Evolutionary conservation across 1,140 invertebrate species (phyloP), one percentile per base, ranked within the genome.

Genomic region (Teleogryllus occipitalis): DNA sequence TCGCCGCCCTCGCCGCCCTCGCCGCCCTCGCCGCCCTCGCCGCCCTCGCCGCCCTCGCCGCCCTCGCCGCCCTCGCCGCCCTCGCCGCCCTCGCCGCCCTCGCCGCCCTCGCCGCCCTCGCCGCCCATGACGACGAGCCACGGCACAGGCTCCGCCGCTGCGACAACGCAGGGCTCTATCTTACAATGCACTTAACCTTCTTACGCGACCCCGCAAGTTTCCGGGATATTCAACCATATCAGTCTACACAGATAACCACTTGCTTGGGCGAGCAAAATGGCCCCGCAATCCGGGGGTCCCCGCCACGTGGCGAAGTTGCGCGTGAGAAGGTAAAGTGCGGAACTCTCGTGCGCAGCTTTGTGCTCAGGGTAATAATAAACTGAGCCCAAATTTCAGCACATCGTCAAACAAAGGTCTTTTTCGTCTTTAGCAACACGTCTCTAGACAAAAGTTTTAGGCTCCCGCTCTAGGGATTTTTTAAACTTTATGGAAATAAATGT

Each of bases 171-270:
- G 27, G 27, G 27, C 54, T 65, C 54, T 65, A 65, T 65, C 54
- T 65, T 65, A 65, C 54, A 65, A 65, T 65, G 54, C 54, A 65
- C 54, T 65, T 65, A 65, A 65, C 54, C 54, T 65, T 65, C 54
- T 18, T 65, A 18, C 54, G 54, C 54, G 54, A 65, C 54, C 54
- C 54, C 54, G 54, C 10, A 65, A 65, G 54, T 65, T 65, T 65
- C 54, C 54, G 54, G 54, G 18, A 18, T 65, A 65, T 65, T 65
- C 54, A 0, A 18, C 10, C 54, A 18, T 65, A 65, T 65, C 54
- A 65, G 54, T 18, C 54, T 65, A 65, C 54, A 65, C 54, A 65
- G 54, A 65, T 65, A 65, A 65, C 54, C 54, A 65, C 54, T 65
- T 65, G 54, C 54, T 65, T 10, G 54, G 18, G 54, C 10, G 18